Percentiles rank a stretch among this genome's conserved stretches.
These are phyloP conservation scores for Calcarius ornatus DNA, from an alignment of 2,113 vertebrate species.

Conservation along the genomic window DNA sequence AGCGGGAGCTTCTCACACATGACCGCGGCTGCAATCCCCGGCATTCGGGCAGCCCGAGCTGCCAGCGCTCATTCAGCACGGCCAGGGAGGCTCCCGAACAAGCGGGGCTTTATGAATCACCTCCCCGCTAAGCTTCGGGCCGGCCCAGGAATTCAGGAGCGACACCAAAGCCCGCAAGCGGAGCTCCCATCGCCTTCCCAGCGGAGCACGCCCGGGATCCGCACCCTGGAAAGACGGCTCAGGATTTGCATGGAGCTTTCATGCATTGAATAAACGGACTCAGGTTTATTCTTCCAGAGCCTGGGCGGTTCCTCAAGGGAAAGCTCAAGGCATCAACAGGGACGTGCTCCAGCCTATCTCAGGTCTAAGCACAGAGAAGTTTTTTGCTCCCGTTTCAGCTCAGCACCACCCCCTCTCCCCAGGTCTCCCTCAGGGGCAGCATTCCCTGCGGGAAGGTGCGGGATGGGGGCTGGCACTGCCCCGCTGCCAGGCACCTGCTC, in stretches of 20 bases:
- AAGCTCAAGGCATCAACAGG: background rate
- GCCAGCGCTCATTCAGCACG: background rate
- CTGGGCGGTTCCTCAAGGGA: background rate
- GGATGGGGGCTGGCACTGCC: background rate
- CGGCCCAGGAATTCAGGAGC: background rate
- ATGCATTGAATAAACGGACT: background rate
- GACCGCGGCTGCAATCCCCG: background rate
- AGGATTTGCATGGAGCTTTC: background rate
- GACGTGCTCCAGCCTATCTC: background rate
- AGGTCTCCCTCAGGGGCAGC: background rate
- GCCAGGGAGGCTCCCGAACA: constrained; percentile 3
- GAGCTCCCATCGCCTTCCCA: background rate
- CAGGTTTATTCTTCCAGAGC: background rate
- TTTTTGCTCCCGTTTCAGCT: background rate
- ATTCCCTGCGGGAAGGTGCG: background rate
- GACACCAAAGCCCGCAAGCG: background rate
- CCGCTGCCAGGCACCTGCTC: background rate
- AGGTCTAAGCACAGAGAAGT: background rate
- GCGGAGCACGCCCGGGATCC: background rate
- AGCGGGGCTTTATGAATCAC: constrained; percentile 35
- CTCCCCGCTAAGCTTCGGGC: background rate
- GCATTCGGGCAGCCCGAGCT: background rate
- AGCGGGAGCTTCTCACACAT: background rate
- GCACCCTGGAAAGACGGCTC: background rate
- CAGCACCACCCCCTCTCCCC: too few relatives aligned